Percentiles rank a stretch among this genome's conserved stretches.
These are phyloP conservation scores for Ips nitidus DNA, from an alignment of 1,140 invertebrate species.

Conservation along the genomic window DNA sequence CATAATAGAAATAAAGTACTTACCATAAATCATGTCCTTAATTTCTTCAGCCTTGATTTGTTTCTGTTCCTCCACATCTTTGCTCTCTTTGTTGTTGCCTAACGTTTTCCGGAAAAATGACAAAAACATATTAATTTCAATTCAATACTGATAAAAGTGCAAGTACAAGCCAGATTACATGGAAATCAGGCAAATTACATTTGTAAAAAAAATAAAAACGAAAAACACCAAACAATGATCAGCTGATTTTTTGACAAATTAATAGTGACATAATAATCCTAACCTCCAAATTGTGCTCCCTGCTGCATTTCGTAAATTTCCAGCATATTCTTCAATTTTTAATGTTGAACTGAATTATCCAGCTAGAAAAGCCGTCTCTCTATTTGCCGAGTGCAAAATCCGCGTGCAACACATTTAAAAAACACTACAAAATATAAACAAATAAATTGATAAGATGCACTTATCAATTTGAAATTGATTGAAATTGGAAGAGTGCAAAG, in stretches of 20 bases:
- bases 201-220: background rate
- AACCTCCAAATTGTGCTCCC: constrained; percentile 20
- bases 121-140: constrained; percentile 36
- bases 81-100: constrained; percentile 33
- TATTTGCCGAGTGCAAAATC: constrained; percentile 11
- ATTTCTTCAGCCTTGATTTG: constrained; percentile 43
- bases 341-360: background rate
- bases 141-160: constrained; percentile 7
- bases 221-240: constrained; percentile 4
- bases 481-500: too few relatives aligned
- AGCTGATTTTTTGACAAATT: constrained; percentile 29
- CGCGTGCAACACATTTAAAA: constrained; percentile 6
- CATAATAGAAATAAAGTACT: constrained; percentile 22
- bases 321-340: constrained; percentile 11
- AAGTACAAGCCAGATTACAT: constrained; percentile 7
- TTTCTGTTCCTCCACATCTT: constrained; percentile 26
- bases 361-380: background rate
- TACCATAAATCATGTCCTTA: constrained; percentile 51
- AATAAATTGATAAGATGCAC: constrained; percentile 8
- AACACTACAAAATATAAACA: background rate
- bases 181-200: background rate
- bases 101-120: constrained; percentile 52
- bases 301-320: constrained; percentile 4
- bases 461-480: background rate
- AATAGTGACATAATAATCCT: constrained; percentile 3